phyloP scores from a whole-genome alignment of 2,888 invertebrate species.

The Zaprionus obscuricornis region DNA sequence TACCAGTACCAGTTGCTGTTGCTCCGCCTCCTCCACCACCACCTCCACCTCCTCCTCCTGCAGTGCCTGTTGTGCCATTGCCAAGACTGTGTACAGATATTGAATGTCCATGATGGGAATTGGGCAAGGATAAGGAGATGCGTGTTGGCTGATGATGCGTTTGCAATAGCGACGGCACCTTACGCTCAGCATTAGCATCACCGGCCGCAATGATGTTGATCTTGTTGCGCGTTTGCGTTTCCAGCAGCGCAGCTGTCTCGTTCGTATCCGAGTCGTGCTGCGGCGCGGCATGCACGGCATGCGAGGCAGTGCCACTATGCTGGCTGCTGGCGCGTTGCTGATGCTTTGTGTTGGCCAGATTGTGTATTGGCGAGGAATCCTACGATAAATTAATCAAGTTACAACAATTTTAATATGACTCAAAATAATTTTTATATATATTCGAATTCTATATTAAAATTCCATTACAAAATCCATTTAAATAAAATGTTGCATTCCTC shows the following conservation, averaged over 20 bases:
- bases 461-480: too few species aligned
- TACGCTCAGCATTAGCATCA: constrained; percentile 52
- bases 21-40: constrained; percentile 21
- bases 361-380: constrained; percentile 83
- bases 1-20: background rate
- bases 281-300: constrained; percentile 60
- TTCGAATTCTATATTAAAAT: too few species aligned
- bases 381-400: constrained; percentile 34
- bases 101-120: constrained; percentile 15
- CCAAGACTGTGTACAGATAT: constrained; percentile 43
- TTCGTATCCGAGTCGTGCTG: constrained; percentile 68
- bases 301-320: constrained; percentile 59
- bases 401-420: too few species aligned
- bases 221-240: constrained; percentile 81
- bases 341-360: constrained; percentile 83
- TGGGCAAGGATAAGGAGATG: constrained; percentile 46
- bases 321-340: constrained; percentile 76
- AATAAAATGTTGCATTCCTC: too few species aligned
- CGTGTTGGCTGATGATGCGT: constrained; percentile 38
- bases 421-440: background rate
- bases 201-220: constrained; percentile 79
- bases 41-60: constrained; percentile 17
- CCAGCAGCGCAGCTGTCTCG: constrained; percentile 82
- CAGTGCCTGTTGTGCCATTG: constrained; percentile 43
- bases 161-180: constrained; percentile 15